Conservation (phyloP, 2,888 invertebrate genomes). For the Meghimatium bilineatum region DNA sequence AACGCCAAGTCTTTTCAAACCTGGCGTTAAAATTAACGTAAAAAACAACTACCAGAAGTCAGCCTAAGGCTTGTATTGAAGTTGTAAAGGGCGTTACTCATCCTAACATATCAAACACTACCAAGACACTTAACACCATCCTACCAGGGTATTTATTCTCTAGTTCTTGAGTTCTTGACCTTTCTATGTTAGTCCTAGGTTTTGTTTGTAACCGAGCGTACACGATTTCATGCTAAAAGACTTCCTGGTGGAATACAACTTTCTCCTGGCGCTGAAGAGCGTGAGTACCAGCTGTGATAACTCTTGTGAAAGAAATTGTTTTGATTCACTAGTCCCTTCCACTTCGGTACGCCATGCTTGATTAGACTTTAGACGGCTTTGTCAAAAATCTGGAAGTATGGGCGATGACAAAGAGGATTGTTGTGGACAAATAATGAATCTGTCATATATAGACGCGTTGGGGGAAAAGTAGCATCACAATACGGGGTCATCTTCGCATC, state of each 20-base stretch:
- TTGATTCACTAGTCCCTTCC: neutral
- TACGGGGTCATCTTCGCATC: no score
- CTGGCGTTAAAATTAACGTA: no score
- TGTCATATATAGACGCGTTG: no score
- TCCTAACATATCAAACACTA: neutral
- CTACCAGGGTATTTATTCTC: neutral
- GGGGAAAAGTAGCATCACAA: no score
- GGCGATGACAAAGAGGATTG: neutral
- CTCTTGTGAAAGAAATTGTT: neutral
- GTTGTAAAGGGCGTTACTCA: neutral
- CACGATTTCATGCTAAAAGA: neutral
- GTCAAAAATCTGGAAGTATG: neutral
- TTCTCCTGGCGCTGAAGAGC: neutral
- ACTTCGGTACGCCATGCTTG: neutral
- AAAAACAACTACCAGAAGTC: no score
- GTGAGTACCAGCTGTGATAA: neutral
- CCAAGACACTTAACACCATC: neutral
- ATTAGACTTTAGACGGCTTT: neutral
- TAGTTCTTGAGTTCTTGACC: neutral
- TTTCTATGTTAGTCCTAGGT: no score
- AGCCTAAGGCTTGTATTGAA: neutral
- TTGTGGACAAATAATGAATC: neutral
- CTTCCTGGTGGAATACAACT: conserved; percentile 6
- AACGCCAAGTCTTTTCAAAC: no score
- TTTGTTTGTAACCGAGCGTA: neutral